Base-by-base conservation (phyloP, 2,797 vertebrate genomes). In the Acanthurus tractus region DNA sequence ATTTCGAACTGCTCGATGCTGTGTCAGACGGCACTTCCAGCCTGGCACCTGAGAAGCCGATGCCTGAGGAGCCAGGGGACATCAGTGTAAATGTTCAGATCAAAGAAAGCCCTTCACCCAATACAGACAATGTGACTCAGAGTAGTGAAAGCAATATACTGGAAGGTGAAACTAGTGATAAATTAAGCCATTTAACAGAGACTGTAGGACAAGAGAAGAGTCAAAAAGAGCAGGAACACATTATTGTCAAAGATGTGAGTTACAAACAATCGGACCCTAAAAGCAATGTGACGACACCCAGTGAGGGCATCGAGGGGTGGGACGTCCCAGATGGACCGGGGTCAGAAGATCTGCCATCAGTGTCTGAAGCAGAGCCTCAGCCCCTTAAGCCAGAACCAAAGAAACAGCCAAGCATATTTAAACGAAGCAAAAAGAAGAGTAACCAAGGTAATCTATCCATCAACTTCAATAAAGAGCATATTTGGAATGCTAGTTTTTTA, bases 401-500 rank as follows among this genome's bases (percentile, higher is more conserved):
- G 88, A 94, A 86, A 83, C 79, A 61, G 57, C 76, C 50, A 42
- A 93, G 91, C 79, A 44, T 94, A 70, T 90, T 91, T 79, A 93
- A 84, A 82, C 90, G 88, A 89, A 93, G 52, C 90, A 95, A 95
- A 93, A 95, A 95, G 91, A 93, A 91, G 90, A 92, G 80, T 85
- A 85, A 86, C 48, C 91, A 94, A 96, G 95, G 95, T 96, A 96
- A 96, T 82, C 29, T 4, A 70, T 78, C 82, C 23, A 57, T 70
- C 83, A 38, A 79, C 68, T 79, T 83, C 29, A 95, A 93, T 95
- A 94, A 95, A 95, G 84, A 44, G 74, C 8, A 52, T 44, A 29
- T 74, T 85, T 83, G 84, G 74, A 88, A 88, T 72, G 66, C 65
- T 85, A 87, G 81, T 77, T 54, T 88, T 58, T 70, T 79, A 22